Evolutionary conservation across 35 echinoderm and acorn worm species (phyloP), one percentile per base, ranked within the genome.

Genomic region (Acanthaster planci): DNA sequence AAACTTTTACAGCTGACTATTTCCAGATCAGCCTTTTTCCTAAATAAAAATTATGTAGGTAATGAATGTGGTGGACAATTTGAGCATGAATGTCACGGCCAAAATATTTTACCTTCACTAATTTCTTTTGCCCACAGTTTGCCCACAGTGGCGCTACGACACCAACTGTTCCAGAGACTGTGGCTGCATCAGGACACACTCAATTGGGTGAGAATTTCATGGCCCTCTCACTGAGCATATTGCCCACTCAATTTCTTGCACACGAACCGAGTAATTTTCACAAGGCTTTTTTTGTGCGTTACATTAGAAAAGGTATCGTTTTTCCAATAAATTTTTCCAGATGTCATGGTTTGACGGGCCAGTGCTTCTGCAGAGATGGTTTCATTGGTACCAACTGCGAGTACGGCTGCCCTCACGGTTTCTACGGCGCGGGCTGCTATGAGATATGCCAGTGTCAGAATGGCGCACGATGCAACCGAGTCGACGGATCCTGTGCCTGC

Each of bases 301-400:
- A 55, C 21, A 21, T 55, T 55, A 14, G 10, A 10, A 55, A 55
- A 21, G 52, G n/a, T n/a, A n/a, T n/a, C n/a, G n/a, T n/a, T n/a
- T n/a, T n/a, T n/a, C n/a, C n/a, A n/a, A n/a, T 86, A 30, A 15
- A 76, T 78, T 54, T 77, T 27, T 79, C 17, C 39, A 95, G 93
- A 51, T 82, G 78, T 80, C 86, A 97, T 57, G 86, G 78, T 10
- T 38, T 92, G 19, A 52, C 26, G 16, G 96, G 92, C 17, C 68
- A 88, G 21, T 99, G 96, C 84, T 85, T 79, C 54, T 99, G 96
- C 82, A 97, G 82, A 19, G 75, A 86, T 54, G 96, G 96, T 19
- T 99, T 78, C 39, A 67, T 91, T 7, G 96, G 96, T 51, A 22
- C 39, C 40, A 54, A 84, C 10, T 99, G 96, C 64, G 77, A 83